phyloP scores from a whole-genome alignment of 2,888 invertebrate species.

The Meteorus cinctellus region DNA sequence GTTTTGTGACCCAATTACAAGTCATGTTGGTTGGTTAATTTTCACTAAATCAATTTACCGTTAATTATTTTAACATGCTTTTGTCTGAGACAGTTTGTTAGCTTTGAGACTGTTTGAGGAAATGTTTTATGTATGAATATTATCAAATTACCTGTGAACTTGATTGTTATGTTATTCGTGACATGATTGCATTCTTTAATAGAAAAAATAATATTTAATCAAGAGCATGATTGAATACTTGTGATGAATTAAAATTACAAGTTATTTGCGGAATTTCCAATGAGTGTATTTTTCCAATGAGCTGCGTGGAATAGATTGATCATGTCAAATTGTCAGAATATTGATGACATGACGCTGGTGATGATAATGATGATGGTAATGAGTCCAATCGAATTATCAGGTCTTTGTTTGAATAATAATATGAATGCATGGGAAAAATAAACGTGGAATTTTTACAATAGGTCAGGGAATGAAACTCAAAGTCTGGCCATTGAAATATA shows the following conservation, averaged over 20 bases:
- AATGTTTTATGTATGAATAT: background rate
- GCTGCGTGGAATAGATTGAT: background rate
- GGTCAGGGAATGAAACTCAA: constrained; percentile 1
- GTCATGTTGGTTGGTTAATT: background rate
- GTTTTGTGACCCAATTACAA: constrained; percentile 16
- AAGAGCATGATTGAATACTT: background rate
- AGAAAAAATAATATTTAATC: background rate
- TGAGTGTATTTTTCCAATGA: background rate
- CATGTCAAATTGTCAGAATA: background rate
- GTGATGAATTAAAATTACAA: background rate
- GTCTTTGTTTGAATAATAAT: background rate
- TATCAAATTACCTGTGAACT: background rate
- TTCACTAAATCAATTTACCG: constrained; percentile 4
- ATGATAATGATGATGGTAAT: background rate
- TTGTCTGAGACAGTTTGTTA: background rate
- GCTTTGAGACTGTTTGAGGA: background rate
- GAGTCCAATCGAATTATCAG: background rate
- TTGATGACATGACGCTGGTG: background rate
- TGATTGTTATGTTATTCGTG: background rate
- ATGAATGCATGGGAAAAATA: background rate
- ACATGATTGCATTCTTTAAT: background rate
- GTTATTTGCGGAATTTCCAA: background rate
- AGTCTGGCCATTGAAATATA: background rate
- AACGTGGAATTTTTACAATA: background rate
- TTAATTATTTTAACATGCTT: background rate